Evolutionary conservation across 1,140 invertebrate species (phyloP).

Genomic region (Bombus consobrinus): DNA sequence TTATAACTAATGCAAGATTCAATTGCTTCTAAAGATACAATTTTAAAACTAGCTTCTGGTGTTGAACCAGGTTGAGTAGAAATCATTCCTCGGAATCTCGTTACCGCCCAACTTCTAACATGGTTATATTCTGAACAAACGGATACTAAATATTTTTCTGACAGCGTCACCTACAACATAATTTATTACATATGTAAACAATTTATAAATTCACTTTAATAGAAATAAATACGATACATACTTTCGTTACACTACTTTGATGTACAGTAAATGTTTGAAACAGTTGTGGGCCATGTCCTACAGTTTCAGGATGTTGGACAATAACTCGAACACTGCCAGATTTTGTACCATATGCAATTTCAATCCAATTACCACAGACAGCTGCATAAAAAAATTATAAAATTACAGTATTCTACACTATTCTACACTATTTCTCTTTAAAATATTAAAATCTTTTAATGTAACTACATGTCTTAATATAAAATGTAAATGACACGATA

Average conservation of each 20-base stretch:
- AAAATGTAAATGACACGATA: constrained; percentile 15
- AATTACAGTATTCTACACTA: neutral
- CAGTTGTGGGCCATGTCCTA: constrained; percentile 97
- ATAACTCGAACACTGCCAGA: constrained; percentile 98
- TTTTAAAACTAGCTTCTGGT: constrained; percentile 97
- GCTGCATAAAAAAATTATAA: constrained; percentile 84
- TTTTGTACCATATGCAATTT: constrained; percentile 99
- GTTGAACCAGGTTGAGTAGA: constrained; percentile 98
- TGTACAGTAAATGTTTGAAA: constrained; percentile 99
- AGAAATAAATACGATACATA: constrained; percentile 72
- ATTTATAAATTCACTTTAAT: neutral
- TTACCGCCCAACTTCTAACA: constrained; percentile 97
- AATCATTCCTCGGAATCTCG: constrained; percentile 97
- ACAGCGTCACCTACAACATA: constrained; percentile 91
- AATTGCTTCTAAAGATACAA: constrained; percentile 93
- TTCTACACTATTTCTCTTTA: neutral
- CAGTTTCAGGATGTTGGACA: constrained; percentile 99
- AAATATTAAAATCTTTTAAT: neutral
- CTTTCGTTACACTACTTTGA: constrained; percentile 96
- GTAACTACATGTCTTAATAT: constrained; percentile 18
- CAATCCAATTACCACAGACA: constrained; percentile 99
- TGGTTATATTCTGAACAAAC: constrained; percentile 99
- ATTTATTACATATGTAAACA: constrained; percentile 52
- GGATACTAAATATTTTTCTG: constrained; percentile 98
- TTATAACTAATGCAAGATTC: constrained; percentile 90